A percentile compares a stretch with the other conserved stretches of the same genome.
Conservation (phyloP, 2,888 invertebrate species). For the Pseudococcus longispinus region DNA sequence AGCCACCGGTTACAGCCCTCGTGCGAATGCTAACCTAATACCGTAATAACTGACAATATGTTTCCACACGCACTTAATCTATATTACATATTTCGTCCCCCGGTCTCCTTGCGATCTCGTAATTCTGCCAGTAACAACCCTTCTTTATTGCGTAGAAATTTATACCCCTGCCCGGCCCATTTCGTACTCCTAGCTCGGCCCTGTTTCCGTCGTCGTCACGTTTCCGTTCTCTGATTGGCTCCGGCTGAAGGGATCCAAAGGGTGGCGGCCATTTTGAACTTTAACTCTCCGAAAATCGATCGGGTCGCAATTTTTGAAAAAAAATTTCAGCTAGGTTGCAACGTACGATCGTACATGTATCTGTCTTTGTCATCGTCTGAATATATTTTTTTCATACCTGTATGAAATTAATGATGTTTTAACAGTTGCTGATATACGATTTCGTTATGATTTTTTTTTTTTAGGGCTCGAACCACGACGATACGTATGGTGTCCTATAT, state of each 20-base stretch:
- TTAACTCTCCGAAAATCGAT: background rate
- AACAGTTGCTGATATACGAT: background rate
- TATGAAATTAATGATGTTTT: slow-evolving; percentile 5
- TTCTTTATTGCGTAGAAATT: background rate
- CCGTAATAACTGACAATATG: slow-evolving; percentile 52
- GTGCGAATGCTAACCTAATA: slow-evolving; percentile 46
- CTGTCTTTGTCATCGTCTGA: background rate
- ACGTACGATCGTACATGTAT: background rate
- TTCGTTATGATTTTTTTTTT: background rate
- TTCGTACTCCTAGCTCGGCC: background rate
- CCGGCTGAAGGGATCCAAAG: background rate
- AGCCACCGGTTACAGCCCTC: slow-evolving; percentile 46
- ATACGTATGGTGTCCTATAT: background rate
- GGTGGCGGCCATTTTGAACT: slow-evolving; percentile 8
- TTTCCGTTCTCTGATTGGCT: background rate
- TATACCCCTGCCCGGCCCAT: background rate
- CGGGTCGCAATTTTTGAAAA: background rate
- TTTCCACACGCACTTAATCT: slow-evolving; percentile 52
- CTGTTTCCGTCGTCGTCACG: background rate
- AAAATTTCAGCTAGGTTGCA: no score
- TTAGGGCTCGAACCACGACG: background rate
- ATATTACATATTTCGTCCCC: slow-evolving; percentile 49
- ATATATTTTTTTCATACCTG: background rate
- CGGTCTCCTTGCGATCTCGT: background rate
- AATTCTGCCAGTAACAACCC: background rate